phyloP scores from a whole-genome alignment of 2,113 vertebrate species.

The Chroicocephalus ridibundus region DNA sequence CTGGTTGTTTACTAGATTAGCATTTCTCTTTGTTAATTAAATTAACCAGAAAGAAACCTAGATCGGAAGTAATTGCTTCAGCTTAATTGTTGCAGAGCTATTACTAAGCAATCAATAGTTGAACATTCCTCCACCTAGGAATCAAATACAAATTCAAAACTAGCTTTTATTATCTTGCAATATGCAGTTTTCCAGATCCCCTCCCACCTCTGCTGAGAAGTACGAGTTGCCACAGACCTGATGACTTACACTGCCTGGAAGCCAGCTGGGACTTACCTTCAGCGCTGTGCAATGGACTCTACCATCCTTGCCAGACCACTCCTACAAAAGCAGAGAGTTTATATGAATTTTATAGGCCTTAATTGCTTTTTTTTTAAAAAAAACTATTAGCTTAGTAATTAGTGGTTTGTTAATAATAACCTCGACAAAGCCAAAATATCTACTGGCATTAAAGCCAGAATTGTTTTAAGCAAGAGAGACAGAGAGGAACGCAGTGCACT shows the following conservation, averaged over 20 bases:
- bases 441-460: not conserved
- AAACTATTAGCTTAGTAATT: slow-evolving; percentile 31
- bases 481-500: rapidly evolving
- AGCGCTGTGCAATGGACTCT: not conserved
- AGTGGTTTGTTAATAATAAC: slow-evolving; percentile 49
- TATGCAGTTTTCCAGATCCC: not conserved
- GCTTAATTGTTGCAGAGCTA: not conserved
- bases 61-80: not conserved
- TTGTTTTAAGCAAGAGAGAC: not conserved
- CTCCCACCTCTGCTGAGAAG: not conserved
- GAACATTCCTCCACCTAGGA: not conserved
- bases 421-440: not conserved
- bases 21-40: not conserved
- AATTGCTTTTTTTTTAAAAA: not conserved
- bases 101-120: not conserved
- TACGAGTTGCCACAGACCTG: not conserved
- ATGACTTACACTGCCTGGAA: not conserved
- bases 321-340: not conserved
- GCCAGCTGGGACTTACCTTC: not conserved
- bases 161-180: not conserved
- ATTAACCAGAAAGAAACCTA: not conserved
- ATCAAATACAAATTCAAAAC: not conserved
- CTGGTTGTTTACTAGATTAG: not conserved
- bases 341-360: slow-evolving; percentile 21
- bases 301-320: not conserved